phyloP scores from a whole-genome alignment of 2,888 invertebrate species.

The Stenichneumon culpator region DNA sequence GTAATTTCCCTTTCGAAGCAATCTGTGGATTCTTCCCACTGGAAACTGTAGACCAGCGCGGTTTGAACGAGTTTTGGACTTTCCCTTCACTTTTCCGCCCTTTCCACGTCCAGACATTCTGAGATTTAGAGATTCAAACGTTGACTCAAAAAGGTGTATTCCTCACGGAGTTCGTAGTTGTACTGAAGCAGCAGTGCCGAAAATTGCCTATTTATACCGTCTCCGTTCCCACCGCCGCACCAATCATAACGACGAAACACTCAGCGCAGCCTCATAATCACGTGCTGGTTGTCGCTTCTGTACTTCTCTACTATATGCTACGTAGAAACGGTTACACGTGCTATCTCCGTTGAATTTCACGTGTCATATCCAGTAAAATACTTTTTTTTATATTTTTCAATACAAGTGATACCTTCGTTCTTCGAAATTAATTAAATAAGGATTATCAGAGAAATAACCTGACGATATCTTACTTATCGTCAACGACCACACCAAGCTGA shows the following conservation, averaged over 20 bases:
- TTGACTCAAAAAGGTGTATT: background rate
- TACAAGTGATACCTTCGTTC: too few species aligned
- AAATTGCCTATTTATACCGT: background rate
- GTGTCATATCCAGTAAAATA: too few species aligned
- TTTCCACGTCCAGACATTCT: conserved; percentile 77
- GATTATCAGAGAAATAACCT: background rate
- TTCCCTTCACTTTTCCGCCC: conserved; percentile 75
- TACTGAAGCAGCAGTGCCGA: background rate
- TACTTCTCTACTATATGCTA: background rate
- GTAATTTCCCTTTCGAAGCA: conserved; percentile 88
- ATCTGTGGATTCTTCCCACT: conserved; percentile 87
- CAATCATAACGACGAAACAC: background rate
- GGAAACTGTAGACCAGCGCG: conserved; percentile 88
- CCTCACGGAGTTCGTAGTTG: background rate
- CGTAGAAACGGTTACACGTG: background rate
- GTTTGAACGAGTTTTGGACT: conserved; percentile 85
- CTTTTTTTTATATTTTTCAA: too few species aligned
- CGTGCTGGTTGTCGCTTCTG: conserved; percentile 23
- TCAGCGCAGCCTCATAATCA: conserved; percentile 25
- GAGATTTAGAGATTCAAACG: background rate
- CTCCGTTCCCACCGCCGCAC: conserved; percentile 7
- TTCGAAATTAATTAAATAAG: too few species aligned
- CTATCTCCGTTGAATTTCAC: too few species aligned
- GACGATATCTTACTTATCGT: background rate
- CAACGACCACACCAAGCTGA: conserved; percentile 52